Percentiles rank a stretch among this genome's conserved stretches.
These are phyloP conservation scores for Aplidium turbinatum DNA, from an alignment of 23 tunicate genomes.

Conservation along the genomic window DNA sequence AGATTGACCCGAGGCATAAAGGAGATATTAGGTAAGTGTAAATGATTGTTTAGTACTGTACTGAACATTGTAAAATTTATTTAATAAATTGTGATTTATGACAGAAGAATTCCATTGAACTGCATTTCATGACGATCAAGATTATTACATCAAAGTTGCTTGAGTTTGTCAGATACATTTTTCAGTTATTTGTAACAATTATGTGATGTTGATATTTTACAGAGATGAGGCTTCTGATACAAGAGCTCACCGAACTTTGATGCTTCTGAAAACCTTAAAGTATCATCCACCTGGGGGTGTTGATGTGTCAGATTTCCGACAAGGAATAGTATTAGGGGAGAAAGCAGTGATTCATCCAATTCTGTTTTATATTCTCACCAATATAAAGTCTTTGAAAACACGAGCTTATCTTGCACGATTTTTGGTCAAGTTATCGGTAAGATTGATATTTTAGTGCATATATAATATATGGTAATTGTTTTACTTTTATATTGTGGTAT, in stretches of 20 bases:
- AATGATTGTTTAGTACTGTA: not conserved
- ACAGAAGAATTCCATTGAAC: not conserved
- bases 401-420: conserved; percentile 85
- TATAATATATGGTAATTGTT: too few species aligned
- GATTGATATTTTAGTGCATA: not conserved
- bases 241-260: conserved; percentile 66
- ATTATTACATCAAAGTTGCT: not conserved
- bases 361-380: conserved; percentile 63
- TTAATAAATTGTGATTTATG: not conserved
- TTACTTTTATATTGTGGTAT: too few species aligned
- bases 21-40: conserved; percentile 77
- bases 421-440: conserved; percentile 76
- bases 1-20: conserved; percentile 65
- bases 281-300: conserved; percentile 54
- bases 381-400: conserved; percentile 58
- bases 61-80: not conserved
- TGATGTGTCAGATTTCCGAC: conserved; percentile 87
- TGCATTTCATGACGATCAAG: too few species aligned
- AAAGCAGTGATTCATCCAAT: conserved; percentile 69
- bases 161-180: not conserved
- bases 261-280: conserved; percentile 67
- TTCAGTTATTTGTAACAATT: too few species aligned
- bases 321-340: conserved; percentile 92
- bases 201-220: too few species aligned
- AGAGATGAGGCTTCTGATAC: conserved; percentile 92